These are phyloP conservation scores for Polydrusus pterygomalis DNA, from an alignment of 2,888 invertebrate species.

Conservation along the genomic window DNA sequence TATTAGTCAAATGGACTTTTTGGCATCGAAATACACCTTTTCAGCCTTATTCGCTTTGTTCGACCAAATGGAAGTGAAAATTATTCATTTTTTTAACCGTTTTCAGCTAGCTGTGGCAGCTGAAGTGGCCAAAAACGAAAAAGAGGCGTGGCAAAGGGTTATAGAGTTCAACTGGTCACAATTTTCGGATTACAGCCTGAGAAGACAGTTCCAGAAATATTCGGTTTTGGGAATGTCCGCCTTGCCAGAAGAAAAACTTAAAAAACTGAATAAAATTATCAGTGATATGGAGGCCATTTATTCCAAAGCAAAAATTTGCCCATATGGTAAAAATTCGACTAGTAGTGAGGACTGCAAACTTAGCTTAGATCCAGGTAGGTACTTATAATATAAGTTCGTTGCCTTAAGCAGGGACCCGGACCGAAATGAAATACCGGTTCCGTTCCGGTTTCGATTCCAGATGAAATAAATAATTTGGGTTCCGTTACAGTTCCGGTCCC, in stretches of 20 bases:
- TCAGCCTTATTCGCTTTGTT: too few species aligned
- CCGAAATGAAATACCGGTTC: too few species aligned
- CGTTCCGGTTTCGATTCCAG: too few species aligned
- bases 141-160: constrained; percentile 77
- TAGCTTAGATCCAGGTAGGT: constrained; percentile 82
- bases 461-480: too few species aligned
- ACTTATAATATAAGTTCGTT: too few species aligned
- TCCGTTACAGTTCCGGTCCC: too few species aligned
- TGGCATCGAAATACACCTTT: too few species aligned
- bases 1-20: too few species aligned
- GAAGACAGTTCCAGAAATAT: constrained; percentile 84
- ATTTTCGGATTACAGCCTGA: constrained; percentile 80
- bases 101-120: constrained; percentile 70
- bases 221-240: constrained; percentile 77
- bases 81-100: neutral
- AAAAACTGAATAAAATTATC: constrained; percentile 77
- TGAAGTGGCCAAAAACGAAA: constrained; percentile 74
- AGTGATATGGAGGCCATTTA: constrained; percentile 86
- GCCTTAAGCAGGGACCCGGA: too few species aligned
- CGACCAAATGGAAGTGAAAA: too few species aligned
- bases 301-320: constrained; percentile 85
- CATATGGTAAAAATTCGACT: constrained; percentile 64
- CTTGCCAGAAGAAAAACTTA: constrained; percentile 80
- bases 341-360: constrained; percentile 81
- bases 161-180: constrained; percentile 77